These are phyloP conservation scores for Papilio xuthus DNA, from an alignment of 1,140 invertebrate genomes.

Conservation along the genomic window DNA sequence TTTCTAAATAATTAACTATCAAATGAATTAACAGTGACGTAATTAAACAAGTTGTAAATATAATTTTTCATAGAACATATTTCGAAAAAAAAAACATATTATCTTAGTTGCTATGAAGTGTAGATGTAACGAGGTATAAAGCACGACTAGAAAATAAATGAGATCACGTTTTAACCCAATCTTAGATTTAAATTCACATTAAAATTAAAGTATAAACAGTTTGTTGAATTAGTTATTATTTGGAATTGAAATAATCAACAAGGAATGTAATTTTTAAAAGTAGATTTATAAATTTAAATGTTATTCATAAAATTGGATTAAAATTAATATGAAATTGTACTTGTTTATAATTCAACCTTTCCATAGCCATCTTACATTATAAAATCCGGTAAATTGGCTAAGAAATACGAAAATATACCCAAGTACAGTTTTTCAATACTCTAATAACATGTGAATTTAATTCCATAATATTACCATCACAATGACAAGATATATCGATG, in stretches of 20 bases:
- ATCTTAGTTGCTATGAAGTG: background rate
- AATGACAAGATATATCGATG: background rate
- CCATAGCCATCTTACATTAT: background rate
- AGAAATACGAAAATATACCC: background rate
- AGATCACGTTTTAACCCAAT: background rate
- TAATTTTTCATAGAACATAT: background rate
- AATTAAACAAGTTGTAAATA: background rate
- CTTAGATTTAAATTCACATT: conserved; percentile 13
- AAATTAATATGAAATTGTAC: background rate
- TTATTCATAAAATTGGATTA: background rate
- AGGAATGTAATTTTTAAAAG: background rate
- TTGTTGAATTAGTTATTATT: background rate
- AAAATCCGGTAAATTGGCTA: background rate
- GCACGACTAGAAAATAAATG: background rate
- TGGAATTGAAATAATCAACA: background rate
- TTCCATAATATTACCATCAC: background rate
- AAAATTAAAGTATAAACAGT: background rate
- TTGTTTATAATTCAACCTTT: background rate
- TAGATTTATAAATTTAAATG: background rate
- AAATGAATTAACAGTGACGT: background rate
- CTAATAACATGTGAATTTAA: conserved; percentile 11
- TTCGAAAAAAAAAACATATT: background rate
- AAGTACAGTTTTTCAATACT: background rate
- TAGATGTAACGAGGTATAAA: background rate
- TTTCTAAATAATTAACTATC: background rate